Evolutionary conservation across 2,797 vertebrate species (phyloP).

Genomic region (Lithobates sylvaticus): DNA sequence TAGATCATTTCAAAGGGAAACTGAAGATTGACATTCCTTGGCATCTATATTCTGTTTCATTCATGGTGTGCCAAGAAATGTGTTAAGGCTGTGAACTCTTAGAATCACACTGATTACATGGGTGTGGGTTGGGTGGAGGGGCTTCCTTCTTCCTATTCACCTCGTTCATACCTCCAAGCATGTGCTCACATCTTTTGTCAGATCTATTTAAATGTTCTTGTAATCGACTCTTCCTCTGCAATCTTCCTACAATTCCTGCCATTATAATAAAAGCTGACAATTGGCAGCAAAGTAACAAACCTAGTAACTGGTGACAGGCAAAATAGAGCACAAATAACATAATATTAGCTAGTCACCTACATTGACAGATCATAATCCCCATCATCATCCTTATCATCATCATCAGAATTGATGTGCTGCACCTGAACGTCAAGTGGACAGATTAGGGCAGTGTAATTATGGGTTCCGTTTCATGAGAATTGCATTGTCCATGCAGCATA

Average conservation of each 20-base stretch:
- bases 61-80: slow-evolving; percentile 42
- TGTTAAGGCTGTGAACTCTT: slow-evolving; percentile 44
- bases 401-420: no score
- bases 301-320: background rate
- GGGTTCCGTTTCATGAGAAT: no score
- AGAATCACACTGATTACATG: slow-evolving; percentile 49
- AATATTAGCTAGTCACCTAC: background rate
- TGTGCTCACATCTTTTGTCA: slow-evolving; percentile 25
- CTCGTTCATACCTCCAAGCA: slow-evolving; percentile 23
- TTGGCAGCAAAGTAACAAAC: background rate
- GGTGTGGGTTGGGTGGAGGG: background rate
- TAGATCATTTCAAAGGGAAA: slow-evolving; percentile 47
- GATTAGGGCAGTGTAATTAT: no score
- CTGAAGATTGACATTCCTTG: slow-evolving; percentile 56
- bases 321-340: background rate
- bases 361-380: no score
- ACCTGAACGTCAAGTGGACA: no score
- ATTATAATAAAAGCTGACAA: background rate
- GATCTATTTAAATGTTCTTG: background rate
- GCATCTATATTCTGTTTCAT: slow-evolving; percentile 49
- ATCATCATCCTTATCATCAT: no score
- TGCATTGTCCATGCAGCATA: no score
- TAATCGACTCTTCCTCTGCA: background rate
- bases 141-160: slow-evolving; percentile 24
- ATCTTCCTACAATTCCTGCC: background rate